Evolutionary conservation across 2,113 vertebrate genomes (phyloP).

Genomic region (Burhinus bistriatus): DNA sequence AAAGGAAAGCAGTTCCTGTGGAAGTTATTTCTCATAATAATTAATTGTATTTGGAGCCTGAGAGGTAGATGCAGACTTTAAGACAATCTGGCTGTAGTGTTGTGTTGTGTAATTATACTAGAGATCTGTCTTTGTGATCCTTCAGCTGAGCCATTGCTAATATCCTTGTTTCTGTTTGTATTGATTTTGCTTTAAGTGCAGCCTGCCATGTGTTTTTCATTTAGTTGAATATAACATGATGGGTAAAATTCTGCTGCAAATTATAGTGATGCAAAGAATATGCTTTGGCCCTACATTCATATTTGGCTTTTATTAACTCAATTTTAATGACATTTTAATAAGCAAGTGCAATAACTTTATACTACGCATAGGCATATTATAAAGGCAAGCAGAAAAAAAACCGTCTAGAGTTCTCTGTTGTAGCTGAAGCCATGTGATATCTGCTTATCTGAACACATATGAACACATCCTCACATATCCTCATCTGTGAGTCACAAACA

Average conservation of each 20-base stretch:
- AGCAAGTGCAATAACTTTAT: background rate
- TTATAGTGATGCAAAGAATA: background rate
- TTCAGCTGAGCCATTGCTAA: conserved; percentile 17
- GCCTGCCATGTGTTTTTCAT: background rate
- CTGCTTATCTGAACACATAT: background rate
- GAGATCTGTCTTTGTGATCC: background rate
- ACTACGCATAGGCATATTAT: background rate
- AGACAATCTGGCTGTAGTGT: background rate
- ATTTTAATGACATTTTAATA: conserved; percentile 6
- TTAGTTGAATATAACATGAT: conserved; percentile 16
- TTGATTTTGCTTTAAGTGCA: conserved; percentile 32
- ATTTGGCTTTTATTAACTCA: background rate
- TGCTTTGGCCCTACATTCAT: background rate
- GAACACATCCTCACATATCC: background rate
- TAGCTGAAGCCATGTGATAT: background rate
- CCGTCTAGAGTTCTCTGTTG: background rate
- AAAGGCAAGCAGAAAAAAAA: background rate
- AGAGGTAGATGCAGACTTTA: background rate
- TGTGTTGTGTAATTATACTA: background rate
- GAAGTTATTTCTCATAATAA: conserved; percentile 34
- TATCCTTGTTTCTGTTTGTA: conserved; percentile 16
- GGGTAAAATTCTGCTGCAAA: conserved; percentile 1
- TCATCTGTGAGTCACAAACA: background rate
- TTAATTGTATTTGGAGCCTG: conserved; percentile 4
- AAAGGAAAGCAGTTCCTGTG: conserved; percentile 24